Conservation (phyloP, 2,797 vertebrate species). For the Chelmon rostratus region DNA sequence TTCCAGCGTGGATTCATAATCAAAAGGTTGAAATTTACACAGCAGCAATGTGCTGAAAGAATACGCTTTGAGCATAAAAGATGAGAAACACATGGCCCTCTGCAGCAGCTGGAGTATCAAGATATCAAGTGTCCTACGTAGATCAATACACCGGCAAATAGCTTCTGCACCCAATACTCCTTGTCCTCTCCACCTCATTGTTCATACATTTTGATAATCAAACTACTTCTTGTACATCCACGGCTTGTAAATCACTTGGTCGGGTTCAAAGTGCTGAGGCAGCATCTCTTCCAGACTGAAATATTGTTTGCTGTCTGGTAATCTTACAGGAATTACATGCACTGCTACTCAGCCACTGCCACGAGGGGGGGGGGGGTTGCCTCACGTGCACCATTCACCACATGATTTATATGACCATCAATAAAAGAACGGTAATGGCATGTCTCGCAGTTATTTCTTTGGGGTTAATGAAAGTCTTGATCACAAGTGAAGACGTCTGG, state of each 20-base stretch:
- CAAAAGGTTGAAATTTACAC: slow-evolving; percentile 32
- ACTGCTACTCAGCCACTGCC: slow-evolving; percentile 57
- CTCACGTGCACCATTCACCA: slow-evolving; percentile 29
- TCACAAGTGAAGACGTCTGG: slow-evolving; percentile 48
- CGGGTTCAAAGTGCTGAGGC: slow-evolving; percentile 48
- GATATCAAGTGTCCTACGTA: slow-evolving; percentile 17
- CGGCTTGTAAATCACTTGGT: slow-evolving; percentile 45
- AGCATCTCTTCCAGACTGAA: slow-evolving; percentile 64
- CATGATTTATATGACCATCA: slow-evolving; percentile 66
- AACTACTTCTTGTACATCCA: slow-evolving; percentile 17
- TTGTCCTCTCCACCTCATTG: slow-evolving; percentile 18
- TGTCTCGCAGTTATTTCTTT: slow-evolving; percentile 54
- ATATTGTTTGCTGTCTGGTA: slow-evolving; percentile 51
- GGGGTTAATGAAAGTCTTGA: slow-evolving; percentile 74
- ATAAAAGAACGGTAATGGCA: slow-evolving; percentile 55
- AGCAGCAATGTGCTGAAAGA: slow-evolving; percentile 23
- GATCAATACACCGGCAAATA: slow-evolving; percentile 47
- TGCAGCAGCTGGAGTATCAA: neutral
- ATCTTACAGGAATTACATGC: slow-evolving; percentile 59
- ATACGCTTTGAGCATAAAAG: slow-evolving; percentile 39
- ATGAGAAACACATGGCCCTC: slow-evolving; percentile 21
- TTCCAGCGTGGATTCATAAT: slow-evolving; percentile 26
- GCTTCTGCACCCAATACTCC: slow-evolving; percentile 10
- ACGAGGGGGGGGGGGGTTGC: slow-evolving; percentile 40
- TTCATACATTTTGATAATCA: slow-evolving; percentile 57